Evolutionary conservation across 1,140 invertebrate genomes (phyloP), one percentile per base, ranked within the genome.

Genomic region (Ceratosolen solmsi): DNA sequence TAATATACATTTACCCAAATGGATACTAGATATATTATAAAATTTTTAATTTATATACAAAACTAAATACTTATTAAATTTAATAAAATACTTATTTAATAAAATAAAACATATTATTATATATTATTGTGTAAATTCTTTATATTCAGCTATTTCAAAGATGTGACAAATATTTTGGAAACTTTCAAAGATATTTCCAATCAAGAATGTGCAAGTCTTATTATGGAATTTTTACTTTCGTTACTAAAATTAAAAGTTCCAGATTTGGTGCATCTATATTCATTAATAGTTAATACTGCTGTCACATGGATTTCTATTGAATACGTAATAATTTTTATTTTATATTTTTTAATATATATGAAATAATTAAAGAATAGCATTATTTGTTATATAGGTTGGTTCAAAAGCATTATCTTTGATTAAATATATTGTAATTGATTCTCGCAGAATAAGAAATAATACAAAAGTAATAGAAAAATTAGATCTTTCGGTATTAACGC

Each of bases 221-320:
- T 93, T 27, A 91, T 93, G 85, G 91, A 93, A 85, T 93, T 94
- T 86, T 87, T 94, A 41, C 71, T 89, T 36, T 91, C 89, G 0
- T 79, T 93, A 1, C 86, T 93, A 33, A 90, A 91, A 81, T 77
- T 92, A 8, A 89, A 91, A 86, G 60, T 92, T 7, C 76, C 89
- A 22, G 82, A 88, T 65, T 80, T 93, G 36, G 70, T 87, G 11
- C 72, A 78, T 49, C 84, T 93, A 1, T 92, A 93, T 87, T 84
- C 91, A 22, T 75, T 75, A 36, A 89, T 92, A 51, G 87, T 92
- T 13, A 89, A 87, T 82, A 79, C 89, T 22, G 90, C 92, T 11
- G 87, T 93, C 78, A 88, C 87, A 11, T 92, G 92, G 91, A 86
- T 93, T 13, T 87, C 91, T 56, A 84, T 87, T n/a, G 87, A 91